Evolutionary conservation across 2,113 vertebrate species (phyloP).

Genomic region (Plecotus auritus): DNA sequence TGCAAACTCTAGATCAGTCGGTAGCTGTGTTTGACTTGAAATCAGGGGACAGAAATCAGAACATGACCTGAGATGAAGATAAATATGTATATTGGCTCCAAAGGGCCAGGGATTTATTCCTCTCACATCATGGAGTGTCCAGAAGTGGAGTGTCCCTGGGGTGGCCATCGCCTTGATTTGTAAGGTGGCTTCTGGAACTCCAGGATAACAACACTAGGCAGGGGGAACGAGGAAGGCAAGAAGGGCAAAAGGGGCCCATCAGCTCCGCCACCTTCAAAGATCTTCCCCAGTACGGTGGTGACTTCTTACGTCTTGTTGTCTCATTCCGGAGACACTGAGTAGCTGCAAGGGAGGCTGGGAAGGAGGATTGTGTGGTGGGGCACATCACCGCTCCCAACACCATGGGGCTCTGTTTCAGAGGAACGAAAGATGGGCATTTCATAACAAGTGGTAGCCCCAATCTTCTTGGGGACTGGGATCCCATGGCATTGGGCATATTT

Average conservation of each 20-base stretch:
- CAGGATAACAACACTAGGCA: not conserved
- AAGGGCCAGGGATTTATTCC: not conserved
- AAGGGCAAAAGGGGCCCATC: not conserved
- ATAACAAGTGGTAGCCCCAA: not conserved
- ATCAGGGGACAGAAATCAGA: too few relatives aligned
- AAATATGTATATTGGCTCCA: not conserved
- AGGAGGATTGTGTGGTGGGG: not conserved
- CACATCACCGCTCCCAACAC: rapidly evolving
- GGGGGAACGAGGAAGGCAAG: not conserved
- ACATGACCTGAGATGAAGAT: not conserved
- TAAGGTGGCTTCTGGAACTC: not conserved
- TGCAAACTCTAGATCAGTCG: not conserved
- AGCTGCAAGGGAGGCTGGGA: not conserved
- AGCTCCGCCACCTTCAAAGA: not conserved
- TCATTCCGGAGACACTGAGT: not conserved
- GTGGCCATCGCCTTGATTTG: not conserved
- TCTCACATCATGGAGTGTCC: not conserved
- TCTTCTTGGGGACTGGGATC: not conserved
- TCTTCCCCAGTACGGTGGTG: not conserved
- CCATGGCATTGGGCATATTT: not conserved
- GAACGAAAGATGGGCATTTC: not conserved
- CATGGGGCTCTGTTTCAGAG: not conserved
- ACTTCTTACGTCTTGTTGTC: not conserved
- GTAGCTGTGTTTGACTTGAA: not conserved
- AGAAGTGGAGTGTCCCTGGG: not conserved